Conservation (phyloP, 1,140 invertebrate genomes). For the Drosophila sp. region DNA sequence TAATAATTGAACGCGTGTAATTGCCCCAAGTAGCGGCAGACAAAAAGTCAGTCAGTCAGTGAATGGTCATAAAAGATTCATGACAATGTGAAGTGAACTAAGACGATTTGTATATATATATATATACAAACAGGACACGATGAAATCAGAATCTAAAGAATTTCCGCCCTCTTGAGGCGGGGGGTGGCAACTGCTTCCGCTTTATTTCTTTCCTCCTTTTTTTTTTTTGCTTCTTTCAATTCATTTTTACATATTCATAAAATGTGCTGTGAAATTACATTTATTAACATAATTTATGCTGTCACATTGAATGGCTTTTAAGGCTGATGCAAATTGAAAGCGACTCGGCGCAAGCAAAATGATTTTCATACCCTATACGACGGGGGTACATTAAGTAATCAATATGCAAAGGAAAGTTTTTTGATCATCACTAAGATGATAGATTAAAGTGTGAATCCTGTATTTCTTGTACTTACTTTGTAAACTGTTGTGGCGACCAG, state of each 20-base stretch:
- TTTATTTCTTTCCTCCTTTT: conserved; percentile 14
- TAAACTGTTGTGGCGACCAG: conserved; percentile 72
- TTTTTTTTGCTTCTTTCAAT: conserved; percentile 24
- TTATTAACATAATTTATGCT: conserved; percentile 83
- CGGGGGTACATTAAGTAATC: neutral
- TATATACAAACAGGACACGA: conserved; percentile 38
- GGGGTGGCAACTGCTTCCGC: conserved; percentile 11
- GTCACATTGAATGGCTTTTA: conserved; percentile 77
- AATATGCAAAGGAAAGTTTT: neutral
- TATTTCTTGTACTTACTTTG: conserved; percentile 60
- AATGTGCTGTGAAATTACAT: conserved; percentile 72
- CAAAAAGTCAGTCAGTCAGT: conserved; percentile 40
- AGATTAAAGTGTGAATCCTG: too few species aligned
- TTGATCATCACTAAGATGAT: too few species aligned
- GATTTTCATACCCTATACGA: neutral
- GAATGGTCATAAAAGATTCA: conserved; percentile 73
- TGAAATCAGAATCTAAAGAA: conserved; percentile 25
- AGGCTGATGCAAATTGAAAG: conserved; percentile 68
- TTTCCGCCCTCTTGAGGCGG: neutral
- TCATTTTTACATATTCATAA: conserved; percentile 76
- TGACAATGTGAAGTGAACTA: conserved; percentile 64
- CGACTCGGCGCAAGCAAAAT: conserved; percentile 23
- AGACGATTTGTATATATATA: conserved; percentile 62
- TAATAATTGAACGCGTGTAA: conserved; percentile 82
- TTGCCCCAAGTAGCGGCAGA: conserved; percentile 68